Conservation (phyloP, 2,888 invertebrate species). For the Melanostoma scalare region DNA sequence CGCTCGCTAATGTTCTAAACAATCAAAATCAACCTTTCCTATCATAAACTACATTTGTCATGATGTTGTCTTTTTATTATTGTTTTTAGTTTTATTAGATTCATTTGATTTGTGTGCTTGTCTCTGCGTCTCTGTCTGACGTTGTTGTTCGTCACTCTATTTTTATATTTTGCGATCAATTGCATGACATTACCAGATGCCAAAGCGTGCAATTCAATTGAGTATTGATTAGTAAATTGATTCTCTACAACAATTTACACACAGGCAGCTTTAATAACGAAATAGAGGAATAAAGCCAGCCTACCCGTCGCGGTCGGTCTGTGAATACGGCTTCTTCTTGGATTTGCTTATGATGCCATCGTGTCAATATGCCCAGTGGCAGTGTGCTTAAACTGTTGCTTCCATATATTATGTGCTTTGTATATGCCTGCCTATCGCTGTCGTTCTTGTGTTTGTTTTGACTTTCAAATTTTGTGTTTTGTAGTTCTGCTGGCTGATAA, state of each 20-base stretch:
- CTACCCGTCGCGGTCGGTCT: neutral
- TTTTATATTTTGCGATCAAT: constrained; percentile 40
- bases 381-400: constrained; percentile 25
- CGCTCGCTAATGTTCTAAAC: neutral
- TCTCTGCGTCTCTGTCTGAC: constrained; percentile 14
- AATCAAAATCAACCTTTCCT: neutral
- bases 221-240: constrained; percentile 66
- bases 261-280: constrained; percentile 4
- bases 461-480: neutral
- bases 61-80: neutral
- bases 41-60: constrained; percentile 8
- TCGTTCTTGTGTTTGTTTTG: constrained; percentile 1
- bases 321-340: constrained; percentile 47
- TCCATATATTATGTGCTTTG: neutral
- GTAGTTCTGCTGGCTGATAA: neutral
- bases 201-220: constrained; percentile 56
- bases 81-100: constrained; percentile 4
- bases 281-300: neutral
- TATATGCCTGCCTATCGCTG: neutral
- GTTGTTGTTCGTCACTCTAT: constrained; percentile 7
- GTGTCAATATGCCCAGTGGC: constrained; percentile 29
- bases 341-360: constrained; percentile 46
- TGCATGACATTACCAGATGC: constrained; percentile 58
- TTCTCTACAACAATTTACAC: constrained; percentile 38
- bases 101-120: neutral